Evolutionary conservation across 2,888 invertebrate genomes (phyloP), one percentile per base, ranked within the genome.

Genomic region (Eupithecia exiguata): DNA sequence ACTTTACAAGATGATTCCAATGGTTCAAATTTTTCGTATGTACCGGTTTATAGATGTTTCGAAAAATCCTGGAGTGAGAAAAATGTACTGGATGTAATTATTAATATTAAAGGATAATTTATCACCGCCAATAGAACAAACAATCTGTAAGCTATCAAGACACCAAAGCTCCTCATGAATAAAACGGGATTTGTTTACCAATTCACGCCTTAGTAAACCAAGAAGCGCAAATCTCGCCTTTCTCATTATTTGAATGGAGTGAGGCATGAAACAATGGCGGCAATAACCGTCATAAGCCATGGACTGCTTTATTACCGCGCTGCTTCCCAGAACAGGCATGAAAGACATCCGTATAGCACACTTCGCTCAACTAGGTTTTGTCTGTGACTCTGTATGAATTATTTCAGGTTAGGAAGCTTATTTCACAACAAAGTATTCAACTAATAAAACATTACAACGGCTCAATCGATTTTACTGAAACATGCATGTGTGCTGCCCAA

Each of bases 231-330:
- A 43, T 66, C 40, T 25, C 40, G 21, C 12, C 38, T 66, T 66
- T 66, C 66, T 21, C 40, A n/a, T 66, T 38, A 65, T 65, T 65
- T 66, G 40, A 43, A 66, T 66, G 66, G 62, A 62, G 30, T 35
- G 35, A 62, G 25, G 35, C 16, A 62, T 62, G 18, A 35, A 35
- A 62, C 62, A 62, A 62, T 62, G 62, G 62, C 18, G 62, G 62
- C 35, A 62, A 62, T 62, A 62, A 16, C 35, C 35, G 62, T 62
- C 62, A 35, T 35, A 16, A 18, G 62, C 62, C 35, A 35, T 62
- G 62, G 9, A 3, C 14, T 35, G 62, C 30, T 30, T 35, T 62
- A 62, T 62, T 62, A 35, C 35, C 10, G 25, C 62, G 62, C 6
- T 35, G 35, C 35, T 30, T 62, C 18, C 21, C 35, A 30, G 62